Conservation (phyloP, 2,797 vertebrate species). For the Pseudochirops cupreus region DNA sequence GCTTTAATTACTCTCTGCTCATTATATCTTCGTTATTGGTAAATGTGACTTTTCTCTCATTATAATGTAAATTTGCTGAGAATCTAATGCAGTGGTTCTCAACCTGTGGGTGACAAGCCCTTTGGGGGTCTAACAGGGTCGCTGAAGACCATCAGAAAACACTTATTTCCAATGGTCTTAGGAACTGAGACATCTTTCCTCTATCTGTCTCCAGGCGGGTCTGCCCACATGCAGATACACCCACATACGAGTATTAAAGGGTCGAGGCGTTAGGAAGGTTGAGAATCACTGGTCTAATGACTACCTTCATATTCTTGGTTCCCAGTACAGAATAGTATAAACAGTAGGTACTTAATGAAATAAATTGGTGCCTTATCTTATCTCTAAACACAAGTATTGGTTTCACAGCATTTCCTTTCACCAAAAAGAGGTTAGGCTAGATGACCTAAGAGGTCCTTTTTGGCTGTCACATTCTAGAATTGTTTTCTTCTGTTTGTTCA, state of each 20-base stretch:
- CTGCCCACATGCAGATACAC: no score
- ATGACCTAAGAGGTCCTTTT: not conserved
- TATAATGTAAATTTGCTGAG: not conserved
- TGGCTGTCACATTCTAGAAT: not conserved
- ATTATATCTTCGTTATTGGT: not conserved
- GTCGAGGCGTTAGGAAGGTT: no score
- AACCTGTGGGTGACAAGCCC: no score
- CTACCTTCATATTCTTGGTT: not conserved
- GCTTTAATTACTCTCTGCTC: not conserved
- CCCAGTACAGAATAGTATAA: not conserved
- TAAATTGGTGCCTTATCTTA: not conserved
- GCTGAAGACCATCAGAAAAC: no score
- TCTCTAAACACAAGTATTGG: not conserved
- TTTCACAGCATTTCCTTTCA: not conserved
- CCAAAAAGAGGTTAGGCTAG: not conserved
- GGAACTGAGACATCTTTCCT: no score
- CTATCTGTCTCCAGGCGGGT: no score
- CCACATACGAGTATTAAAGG: no score
- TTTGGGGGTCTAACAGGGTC: no score
- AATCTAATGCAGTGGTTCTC: not conserved
- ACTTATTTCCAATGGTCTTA: no score
- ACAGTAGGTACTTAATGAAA: not conserved
- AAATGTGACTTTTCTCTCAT: not conserved
- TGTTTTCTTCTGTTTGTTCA: not conserved
- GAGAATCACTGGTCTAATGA: not conserved